phyloP scores from a whole-genome alignment of 2,888 invertebrate genomes.

The Mythimna loreyi region DNA sequence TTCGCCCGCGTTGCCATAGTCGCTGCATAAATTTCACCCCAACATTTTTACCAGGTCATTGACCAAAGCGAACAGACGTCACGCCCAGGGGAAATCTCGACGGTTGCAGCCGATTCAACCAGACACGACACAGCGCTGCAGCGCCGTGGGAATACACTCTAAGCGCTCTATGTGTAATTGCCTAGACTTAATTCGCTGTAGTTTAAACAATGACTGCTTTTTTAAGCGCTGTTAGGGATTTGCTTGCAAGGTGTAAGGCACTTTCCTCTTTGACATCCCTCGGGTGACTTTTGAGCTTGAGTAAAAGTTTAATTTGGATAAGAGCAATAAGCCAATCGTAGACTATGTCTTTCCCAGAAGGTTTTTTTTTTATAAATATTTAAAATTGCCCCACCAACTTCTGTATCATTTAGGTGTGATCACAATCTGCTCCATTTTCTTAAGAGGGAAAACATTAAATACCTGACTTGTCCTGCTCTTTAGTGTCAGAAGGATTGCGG shows the following conservation, averaged over 20 bases:
- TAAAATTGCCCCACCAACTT: too few species aligned
- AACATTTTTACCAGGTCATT: conserved; percentile 57
- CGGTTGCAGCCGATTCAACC: conserved; percentile 54
- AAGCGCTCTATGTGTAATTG: conserved; percentile 61
- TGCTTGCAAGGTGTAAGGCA: conserved; percentile 15
- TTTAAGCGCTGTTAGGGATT: conserved; percentile 22
- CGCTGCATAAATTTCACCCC: conserved; percentile 4
- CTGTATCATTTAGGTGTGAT: too few species aligned
- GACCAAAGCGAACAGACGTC: conserved; percentile 51
- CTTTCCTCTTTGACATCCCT: background rate
- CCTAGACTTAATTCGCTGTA: conserved; percentile 42
- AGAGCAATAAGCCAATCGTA: background rate
- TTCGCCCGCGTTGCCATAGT: background rate
- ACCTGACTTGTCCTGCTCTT: too few species aligned
- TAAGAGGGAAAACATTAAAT: too few species aligned
- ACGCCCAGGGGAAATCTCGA: conserved; percentile 63
- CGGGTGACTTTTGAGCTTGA: background rate
- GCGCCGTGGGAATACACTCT: conserved; percentile 58
- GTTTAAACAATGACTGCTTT: conserved; percentile 50
- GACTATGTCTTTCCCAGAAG: background rate
- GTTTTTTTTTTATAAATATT: too few species aligned
- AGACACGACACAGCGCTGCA: conserved; percentile 60
- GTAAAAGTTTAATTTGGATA: background rate
- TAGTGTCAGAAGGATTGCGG: too few species aligned
- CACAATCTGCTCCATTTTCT: too few species aligned